These are phyloP conservation scores for Rhizoglyphus robini DNA, from an alignment of 1,140 invertebrate genomes.

Conservation along the genomic window DNA sequence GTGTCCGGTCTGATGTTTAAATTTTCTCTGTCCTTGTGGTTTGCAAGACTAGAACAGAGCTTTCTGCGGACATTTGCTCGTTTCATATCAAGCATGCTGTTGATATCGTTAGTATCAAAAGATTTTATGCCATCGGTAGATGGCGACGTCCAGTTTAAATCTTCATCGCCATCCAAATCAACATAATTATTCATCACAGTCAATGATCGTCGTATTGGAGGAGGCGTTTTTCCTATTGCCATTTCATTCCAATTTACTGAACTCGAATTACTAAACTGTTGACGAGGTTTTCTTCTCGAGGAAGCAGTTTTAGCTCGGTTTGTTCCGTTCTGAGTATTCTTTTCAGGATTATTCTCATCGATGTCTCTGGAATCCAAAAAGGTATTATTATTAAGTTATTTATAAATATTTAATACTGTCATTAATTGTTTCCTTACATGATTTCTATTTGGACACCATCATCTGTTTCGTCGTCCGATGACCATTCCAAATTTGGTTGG, in stretches of 20 bases:
- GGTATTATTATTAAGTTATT: neutral
- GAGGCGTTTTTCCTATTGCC: neutral
- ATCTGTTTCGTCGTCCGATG: conserved; percentile 54
- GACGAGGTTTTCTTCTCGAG: neutral
- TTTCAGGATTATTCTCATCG: neutral
- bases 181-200: conserved; percentile 14
- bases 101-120: neutral
- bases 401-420: no score
- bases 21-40: neutral
- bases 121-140: neutral
- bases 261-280: neutral
- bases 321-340: neutral
- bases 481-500: conserved; percentile 52
- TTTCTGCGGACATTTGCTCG: neutral
- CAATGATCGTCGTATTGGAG: conserved; percentile 8
- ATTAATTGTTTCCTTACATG: no score
- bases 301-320: neutral
- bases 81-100: conserved; percentile 9
- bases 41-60: neutral
- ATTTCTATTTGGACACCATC: conserved; percentile 57
- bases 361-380: neutral
- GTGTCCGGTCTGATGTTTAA: conserved; percentile 14
- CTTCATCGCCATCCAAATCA: neutral
- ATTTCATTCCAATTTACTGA: conserved; percentile 1
- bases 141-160: neutral